Evolutionary conservation across 2,113 vertebrate genomes (phyloP).

Genomic region (Forbesichthys agassizii): DNA sequence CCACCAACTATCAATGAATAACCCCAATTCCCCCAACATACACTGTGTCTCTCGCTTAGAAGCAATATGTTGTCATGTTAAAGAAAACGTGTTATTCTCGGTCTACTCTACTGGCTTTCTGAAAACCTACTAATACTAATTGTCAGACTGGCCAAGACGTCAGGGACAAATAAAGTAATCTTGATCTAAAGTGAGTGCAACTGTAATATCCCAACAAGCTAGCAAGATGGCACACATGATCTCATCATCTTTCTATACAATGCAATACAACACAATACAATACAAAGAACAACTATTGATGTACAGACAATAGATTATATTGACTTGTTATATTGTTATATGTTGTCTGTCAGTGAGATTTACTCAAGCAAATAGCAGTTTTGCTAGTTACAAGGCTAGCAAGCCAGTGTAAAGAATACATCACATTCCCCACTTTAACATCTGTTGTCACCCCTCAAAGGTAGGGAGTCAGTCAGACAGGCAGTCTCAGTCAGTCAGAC

Average conservation of each 20-base stretch:
- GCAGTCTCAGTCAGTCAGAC: neutral
- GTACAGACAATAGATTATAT: too few species aligned
- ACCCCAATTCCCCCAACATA: conserved; percentile 19
- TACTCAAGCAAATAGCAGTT: conserved; percentile 5
- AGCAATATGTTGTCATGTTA: conserved; percentile 13
- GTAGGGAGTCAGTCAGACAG: neutral
- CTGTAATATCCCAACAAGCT: too few species aligned
- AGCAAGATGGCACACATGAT: too few species aligned
- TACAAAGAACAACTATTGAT: too few species aligned
- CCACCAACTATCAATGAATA: conserved; percentile 55
- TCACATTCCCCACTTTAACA: conserved; percentile 40
- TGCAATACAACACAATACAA: too few species aligned
- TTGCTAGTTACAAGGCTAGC: conserved; percentile 10
- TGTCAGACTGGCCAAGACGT: too few species aligned
- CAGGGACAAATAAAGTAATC: too few species aligned
- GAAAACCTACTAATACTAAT: too few species aligned
- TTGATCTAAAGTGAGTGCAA: too few species aligned
- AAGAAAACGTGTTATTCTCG: neutral
- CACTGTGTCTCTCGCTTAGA: conserved; percentile 24
- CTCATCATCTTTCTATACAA: too few species aligned
- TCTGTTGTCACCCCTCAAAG: conserved; percentile 10
- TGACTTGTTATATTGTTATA: too few species aligned
- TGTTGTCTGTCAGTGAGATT: too few species aligned
- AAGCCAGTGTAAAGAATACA: conserved; percentile 29
- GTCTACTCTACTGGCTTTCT: neutral